A percentile compares a stretch with the other conserved stretches of the same genome.
Conservation (phyloP, 2,797 vertebrate species). For the Rhynchonycteris naso region DNA sequence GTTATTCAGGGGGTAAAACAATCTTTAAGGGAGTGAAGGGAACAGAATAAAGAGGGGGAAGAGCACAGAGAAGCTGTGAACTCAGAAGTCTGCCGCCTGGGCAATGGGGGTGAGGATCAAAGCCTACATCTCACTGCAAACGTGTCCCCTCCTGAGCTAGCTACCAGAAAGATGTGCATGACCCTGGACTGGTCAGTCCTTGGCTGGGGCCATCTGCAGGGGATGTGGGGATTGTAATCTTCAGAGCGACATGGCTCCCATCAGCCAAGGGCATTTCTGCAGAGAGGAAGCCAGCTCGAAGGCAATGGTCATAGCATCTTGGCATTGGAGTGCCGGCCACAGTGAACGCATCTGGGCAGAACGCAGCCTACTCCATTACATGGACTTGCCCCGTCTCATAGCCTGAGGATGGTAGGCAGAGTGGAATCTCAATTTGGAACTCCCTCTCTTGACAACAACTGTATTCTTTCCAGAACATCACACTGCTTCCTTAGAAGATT, state of each 20-base stretch:
- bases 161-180: neutral
- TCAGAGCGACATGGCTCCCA: neutral
- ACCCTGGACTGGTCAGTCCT: neutral
- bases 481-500: neutral
- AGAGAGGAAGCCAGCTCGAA: neutral
- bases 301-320: neutral
- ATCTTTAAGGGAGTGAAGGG: neutral
- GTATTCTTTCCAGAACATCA: neutral
- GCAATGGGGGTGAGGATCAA: fast-evolving
- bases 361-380: neutral
- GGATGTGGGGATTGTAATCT: neutral
- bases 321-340: neutral
- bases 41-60: neutral
- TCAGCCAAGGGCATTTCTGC: neutral
- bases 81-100: neutral
- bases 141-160: neutral
- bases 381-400: neutral
- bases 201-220: neutral
- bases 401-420: neutral
- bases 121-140: neutral
- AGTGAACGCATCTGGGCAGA: neutral
- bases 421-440: neutral
- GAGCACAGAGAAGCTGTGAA: neutral
- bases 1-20: neutral
- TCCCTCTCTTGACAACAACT: neutral